Evolutionary conservation across 2,113 vertebrate species (phyloP).

Genomic region (Rhombomys opimus): DNA sequence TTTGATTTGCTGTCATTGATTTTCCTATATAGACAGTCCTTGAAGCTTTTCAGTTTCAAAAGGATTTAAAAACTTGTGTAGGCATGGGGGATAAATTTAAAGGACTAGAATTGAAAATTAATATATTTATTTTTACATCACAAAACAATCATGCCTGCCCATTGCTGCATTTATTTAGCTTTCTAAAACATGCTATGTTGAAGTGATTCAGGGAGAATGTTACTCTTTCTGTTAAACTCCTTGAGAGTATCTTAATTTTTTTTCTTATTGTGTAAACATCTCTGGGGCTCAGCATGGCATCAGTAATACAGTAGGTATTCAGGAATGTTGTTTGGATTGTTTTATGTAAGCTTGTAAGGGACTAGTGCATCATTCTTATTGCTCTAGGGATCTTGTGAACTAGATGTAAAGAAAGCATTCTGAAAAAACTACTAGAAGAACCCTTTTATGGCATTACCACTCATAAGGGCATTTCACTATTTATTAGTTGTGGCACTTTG

Average conservation of each 20-base stretch:
- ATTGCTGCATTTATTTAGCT: constrained; percentile 20
- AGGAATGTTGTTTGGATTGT: constrained; percentile 20
- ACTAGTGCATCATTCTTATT: constrained; percentile 38
- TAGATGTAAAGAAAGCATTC: background rate
- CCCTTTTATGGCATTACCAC: background rate
- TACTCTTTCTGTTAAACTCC: constrained; percentile 35
- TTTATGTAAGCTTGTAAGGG: constrained; percentile 29
- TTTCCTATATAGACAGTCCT: constrained; percentile 36
- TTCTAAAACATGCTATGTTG: constrained; percentile 36
- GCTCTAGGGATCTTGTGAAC: constrained; percentile 29
- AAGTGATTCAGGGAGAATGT: constrained; percentile 42
- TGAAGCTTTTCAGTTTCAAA: constrained; percentile 46
- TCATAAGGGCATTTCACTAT: background rate
- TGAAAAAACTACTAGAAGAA: background rate
- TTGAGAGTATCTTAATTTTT: constrained; percentile 34
- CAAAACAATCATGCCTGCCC: background rate
- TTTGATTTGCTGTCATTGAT: constrained; percentile 62
- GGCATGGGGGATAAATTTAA: constrained; percentile 16
- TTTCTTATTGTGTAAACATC: constrained; percentile 47
- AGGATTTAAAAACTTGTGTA: constrained; percentile 27
- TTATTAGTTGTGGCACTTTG: background rate
- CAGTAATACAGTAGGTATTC: constrained; percentile 9
- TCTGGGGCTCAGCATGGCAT: constrained; percentile 6
- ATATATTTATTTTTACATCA: constrained; percentile 49
- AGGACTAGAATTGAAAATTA: constrained; percentile 51